Evolutionary conservation across 2,888 invertebrate genomes (phyloP).

Genomic region (Halictus ligatus): DNA sequence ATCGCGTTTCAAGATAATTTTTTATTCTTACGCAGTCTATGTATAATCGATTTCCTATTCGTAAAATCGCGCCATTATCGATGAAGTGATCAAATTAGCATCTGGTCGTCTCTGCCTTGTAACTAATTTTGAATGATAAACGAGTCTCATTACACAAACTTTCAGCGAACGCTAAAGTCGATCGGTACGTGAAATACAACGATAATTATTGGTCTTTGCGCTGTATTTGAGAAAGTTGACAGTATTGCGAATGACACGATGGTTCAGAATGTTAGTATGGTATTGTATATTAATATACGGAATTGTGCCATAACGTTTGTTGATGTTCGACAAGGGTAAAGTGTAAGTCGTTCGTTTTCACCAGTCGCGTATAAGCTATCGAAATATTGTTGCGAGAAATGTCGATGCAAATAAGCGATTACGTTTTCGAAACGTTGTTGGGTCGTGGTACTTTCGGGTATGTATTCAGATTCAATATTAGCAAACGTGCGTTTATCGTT

Average conservation of each 20-base stretch:
- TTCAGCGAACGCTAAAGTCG: background rate
- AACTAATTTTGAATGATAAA: background rate
- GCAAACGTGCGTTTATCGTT: background rate
- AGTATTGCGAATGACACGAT: background rate
- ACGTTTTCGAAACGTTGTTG: constrained; percentile 68
- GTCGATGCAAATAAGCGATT: constrained; percentile 57
- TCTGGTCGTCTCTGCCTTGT: background rate
- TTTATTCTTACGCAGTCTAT: background rate
- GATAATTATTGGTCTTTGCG: background rate
- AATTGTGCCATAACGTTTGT: background rate
- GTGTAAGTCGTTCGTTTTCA: background rate
- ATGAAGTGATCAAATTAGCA: background rate
- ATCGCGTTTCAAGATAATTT: background rate
- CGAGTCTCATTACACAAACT: background rate
- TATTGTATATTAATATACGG: background rate
- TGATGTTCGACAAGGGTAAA: too few relatives aligned
- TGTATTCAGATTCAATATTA: background rate
- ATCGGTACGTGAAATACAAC: background rate
- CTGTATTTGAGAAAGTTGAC: background rate
- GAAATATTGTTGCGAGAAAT: constrained; percentile 16
- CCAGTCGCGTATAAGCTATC: background rate
- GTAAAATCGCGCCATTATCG: background rate
- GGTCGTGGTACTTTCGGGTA: constrained; percentile 78
- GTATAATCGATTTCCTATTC: background rate
- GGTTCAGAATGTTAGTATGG: constrained; percentile 5